These are phyloP conservation scores for Epinephelus lanceolatus DNA, from an alignment of 2,113 vertebrate species.

Conservation along the genomic window DNA sequence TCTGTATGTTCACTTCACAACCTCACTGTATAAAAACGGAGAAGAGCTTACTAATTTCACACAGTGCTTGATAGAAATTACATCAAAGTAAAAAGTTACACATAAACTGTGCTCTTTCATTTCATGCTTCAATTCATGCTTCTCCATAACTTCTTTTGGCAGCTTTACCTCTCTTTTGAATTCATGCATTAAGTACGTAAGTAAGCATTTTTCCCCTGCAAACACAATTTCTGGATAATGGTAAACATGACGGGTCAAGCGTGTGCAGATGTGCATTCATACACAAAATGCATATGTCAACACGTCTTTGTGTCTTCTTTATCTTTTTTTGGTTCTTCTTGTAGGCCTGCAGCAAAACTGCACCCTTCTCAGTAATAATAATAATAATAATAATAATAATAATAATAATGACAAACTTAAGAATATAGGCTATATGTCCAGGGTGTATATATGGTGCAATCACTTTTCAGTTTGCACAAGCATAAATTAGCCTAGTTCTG, in stretches of 20 bases:
- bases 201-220: neutral
- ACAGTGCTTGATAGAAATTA: no score
- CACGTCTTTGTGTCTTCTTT: neutral
- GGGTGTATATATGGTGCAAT: neutral
- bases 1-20: slow-evolving; percentile 45
- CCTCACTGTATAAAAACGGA: slow-evolving; percentile 27
- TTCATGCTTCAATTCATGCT: neutral
- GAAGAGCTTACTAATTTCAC: neutral
- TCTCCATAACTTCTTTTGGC: neutral
- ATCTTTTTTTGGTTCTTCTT: neutral
- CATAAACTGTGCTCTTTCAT: neutral
- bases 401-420: neutral
- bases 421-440: no score
- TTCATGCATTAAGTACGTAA: neutral
- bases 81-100: neutral
- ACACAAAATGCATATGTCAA: slow-evolving; percentile 5
- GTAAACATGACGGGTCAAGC: neutral
- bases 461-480: neutral
- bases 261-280: neutral
- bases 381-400: neutral
- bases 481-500: neutral
- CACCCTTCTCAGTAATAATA: neutral
- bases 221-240: neutral
- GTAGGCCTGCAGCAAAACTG: neutral
- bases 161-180: neutral